A percentile compares a stretch with the other conserved stretches of the same genome.
Conservation (phyloP, 23 tunicate genomes). For the Trididemnum nubilum region DNA sequence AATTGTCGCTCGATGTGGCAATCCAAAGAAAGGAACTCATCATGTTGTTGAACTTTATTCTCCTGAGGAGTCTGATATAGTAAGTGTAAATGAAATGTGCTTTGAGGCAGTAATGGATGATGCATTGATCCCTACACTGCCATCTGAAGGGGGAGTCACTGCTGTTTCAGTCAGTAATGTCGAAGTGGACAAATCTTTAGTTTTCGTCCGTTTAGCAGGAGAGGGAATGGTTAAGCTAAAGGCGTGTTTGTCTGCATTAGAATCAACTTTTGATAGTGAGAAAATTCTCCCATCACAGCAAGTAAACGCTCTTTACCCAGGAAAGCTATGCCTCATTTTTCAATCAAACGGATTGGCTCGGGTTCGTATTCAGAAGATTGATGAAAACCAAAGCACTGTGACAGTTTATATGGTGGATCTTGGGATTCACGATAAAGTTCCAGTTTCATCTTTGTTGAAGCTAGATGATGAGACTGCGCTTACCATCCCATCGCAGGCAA, state of each 20-base stretch:
- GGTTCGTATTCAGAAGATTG: slow-evolving; percentile 24
- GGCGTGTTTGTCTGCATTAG: not conserved
- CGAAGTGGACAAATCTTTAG: slow-evolving; percentile 9
- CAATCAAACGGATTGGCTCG: slow-evolving; percentile 2
- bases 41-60: slow-evolving; percentile 42
- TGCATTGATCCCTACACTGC: slow-evolving; percentile 26
- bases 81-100: slow-evolving; percentile 44
- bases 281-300: not conserved
- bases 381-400: slow-evolving; percentile 10
- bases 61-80: slow-evolving; percentile 13
- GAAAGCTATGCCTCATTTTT: slow-evolving; percentile 36
- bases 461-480: slow-evolving; percentile 30
- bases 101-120: slow-evolving; percentile 19
- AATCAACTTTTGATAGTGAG: not conserved
- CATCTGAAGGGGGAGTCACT: not conserved
- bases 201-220: slow-evolving; percentile 37
- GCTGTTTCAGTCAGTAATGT: slow-evolving; percentile 21
- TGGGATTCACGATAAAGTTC: slow-evolving; percentile 9
- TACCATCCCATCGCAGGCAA: slow-evolving; percentile 58
- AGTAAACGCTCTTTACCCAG: slow-evolving; percentile 31
- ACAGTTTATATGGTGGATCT: slow-evolving; percentile 54
- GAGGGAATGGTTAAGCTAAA: slow-evolving; percentile 43
- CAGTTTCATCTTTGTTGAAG: slow-evolving; percentile 32
- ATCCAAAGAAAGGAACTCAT: not conserved
- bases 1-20: slow-evolving; percentile 14